Base-by-base conservation (phyloP, 2,888 invertebrate genomes). In the Charanyca ferruginea region DNA sequence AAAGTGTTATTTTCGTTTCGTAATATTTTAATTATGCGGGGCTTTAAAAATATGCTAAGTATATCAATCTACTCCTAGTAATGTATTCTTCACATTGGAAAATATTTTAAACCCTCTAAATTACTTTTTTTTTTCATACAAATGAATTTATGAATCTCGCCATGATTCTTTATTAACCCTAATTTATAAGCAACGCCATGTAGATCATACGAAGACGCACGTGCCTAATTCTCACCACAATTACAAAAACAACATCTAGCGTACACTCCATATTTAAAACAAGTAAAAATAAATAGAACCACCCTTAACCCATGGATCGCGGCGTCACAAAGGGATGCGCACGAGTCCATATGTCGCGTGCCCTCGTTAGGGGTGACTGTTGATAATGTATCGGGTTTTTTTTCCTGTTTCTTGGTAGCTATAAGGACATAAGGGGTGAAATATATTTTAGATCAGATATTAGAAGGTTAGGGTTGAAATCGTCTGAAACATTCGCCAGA, bases 271-370 rank as follows among this genome's bases (percentile, higher is more conserved):
- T 66, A 62, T 61, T 59, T 45, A 57, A 68, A 61, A 65, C 45
- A 70, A 73, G 73, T 70, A 68, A 74, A 76, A 83, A 83, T 80
- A 79, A 82, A 82, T 71, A 81, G 70, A 76, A 23, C 69, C 65
- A 83, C 77, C 81, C 83, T 62, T 71, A 62, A 49, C 42, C 55
- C 20, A 6, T 61, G 67, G 79, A 77, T 77, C 77, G 83, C 78
- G 76, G 76, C 70, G 73, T 72, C 79, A 79, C 81, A 85, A 89
- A 89, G 88, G 86, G 90, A 88, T 88, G 91, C 89, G 93, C 92
- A 92, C 92, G 93, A 88, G 92, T 89, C 88, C 93, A 93, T 88
- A 92, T 93, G 93, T 87, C 90, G 90, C 83, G 80, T 77, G 79
- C 82, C 58, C 76, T 83, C 65, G 79, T 81, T 80, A 81, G 66